Percentiles rank a stretch among this genome's conserved stretches.
These are phyloP conservation scores for Sebastes ruberrimus DNA, from an alignment of 2,797 vertebrate genomes.

Conservation along the genomic window DNA sequence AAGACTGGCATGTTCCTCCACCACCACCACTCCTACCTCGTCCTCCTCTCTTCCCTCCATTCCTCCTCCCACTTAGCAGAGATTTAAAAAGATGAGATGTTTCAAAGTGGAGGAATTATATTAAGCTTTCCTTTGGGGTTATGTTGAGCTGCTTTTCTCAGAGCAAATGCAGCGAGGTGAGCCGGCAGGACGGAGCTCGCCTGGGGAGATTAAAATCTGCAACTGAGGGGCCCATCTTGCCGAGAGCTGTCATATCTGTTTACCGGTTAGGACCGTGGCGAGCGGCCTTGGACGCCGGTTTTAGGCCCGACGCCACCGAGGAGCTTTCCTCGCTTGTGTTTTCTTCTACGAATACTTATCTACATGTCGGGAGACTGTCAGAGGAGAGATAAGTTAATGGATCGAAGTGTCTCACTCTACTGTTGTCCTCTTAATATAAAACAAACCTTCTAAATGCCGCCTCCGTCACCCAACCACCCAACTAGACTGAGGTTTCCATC, in stretches of 20 bases:
- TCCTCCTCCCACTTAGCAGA: slow-evolving; percentile 48
- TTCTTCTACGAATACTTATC: slow-evolving; percentile 30
- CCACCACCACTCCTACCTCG: background rate
- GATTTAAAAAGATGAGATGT: slow-evolving; percentile 61
- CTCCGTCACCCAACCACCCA: background rate
- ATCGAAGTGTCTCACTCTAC: slow-evolving; percentile 27
- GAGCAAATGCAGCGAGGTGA: slow-evolving; percentile 55
- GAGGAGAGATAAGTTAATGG: slow-evolving; percentile 24
- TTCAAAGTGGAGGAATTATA: slow-evolving; percentile 63
- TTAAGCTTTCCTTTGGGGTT: slow-evolving; percentile 60
- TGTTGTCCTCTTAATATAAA: background rate
- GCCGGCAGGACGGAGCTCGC: slow-evolving; percentile 53
- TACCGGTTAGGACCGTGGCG: slow-evolving; percentile 48
- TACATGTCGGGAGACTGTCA: background rate
- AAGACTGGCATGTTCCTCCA: background rate
- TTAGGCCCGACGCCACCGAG: slow-evolving; percentile 29
- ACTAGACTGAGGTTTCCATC: background rate
- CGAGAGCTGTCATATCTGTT: slow-evolving; percentile 65
- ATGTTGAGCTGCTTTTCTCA: slow-evolving; percentile 49
- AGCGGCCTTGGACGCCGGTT: slow-evolving; percentile 32
- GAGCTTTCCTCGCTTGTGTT: slow-evolving; percentile 27
- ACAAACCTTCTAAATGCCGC: background rate
- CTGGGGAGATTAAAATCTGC: slow-evolving; percentile 65
- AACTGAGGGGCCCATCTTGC: slow-evolving; percentile 38
- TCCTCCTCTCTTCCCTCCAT: background rate